Evolutionary conservation across 1,140 invertebrate genomes (phyloP).

Genomic region (Drosophila kurseongensis): DNA sequence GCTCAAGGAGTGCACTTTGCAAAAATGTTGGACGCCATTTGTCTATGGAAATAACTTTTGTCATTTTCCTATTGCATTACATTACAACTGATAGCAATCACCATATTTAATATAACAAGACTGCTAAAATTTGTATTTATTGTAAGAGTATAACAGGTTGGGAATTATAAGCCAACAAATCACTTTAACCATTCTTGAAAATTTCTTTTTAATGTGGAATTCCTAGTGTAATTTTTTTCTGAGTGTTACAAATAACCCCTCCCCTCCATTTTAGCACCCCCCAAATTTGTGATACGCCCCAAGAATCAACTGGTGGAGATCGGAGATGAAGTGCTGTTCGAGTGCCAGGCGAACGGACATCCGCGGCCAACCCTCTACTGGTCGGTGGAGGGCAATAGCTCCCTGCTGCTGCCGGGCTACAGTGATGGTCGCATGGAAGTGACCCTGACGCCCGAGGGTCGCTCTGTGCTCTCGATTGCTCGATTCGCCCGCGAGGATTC

Average conservation of each 20-base stretch:
- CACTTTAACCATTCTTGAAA: too few relatives aligned
- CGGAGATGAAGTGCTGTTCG: conserved; percentile 88
- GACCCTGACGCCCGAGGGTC: conserved; percentile 86
- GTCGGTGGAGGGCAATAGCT: conserved; percentile 91
- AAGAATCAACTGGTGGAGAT: conserved; percentile 88
- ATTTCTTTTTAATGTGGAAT: not conserved
- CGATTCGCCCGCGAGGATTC: conserved; percentile 88
- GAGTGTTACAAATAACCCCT: conserved; percentile 7
- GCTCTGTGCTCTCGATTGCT: conserved; percentile 87
- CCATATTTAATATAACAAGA: too few relatives aligned
- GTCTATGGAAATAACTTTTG: too few relatives aligned
- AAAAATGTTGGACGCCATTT: not conserved
- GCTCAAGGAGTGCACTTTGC: conserved; percentile 9
- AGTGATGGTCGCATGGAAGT: conserved; percentile 87
- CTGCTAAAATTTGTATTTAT: too few relatives aligned
- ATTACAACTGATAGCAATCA: not conserved
- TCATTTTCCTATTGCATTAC: too few relatives aligned
- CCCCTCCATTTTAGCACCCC: conserved; percentile 86
- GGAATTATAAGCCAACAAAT: too few relatives aligned
- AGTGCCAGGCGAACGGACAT: conserved; percentile 89
- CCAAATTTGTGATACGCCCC: conserved; percentile 88
- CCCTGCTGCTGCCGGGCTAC: conserved; percentile 89
- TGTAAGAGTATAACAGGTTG: too few relatives aligned
- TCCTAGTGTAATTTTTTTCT: not conserved
- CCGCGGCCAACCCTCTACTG: conserved; percentile 91